Base-by-base conservation (phyloP, 2,797 vertebrate species). In the Enteromius anoplus region DNA sequence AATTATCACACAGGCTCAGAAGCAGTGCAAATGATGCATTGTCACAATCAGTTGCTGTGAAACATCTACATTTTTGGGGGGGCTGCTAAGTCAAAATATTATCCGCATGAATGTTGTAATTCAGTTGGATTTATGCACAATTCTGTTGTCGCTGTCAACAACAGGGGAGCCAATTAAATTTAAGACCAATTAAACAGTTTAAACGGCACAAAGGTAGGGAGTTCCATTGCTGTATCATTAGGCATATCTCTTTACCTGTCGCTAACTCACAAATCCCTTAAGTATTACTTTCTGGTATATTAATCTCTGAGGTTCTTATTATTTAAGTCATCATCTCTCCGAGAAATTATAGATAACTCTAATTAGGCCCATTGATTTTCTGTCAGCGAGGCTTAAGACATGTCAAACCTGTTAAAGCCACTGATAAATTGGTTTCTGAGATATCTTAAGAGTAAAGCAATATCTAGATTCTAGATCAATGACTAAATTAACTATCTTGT, bases 351-450 rank as follows among this genome's bases (percentile, higher is more conserved):
- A 86, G 89, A 92, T 92, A 90, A 91, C 90, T 62, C 70, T 83
- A 79, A 83, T 83, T 80, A 79, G 77, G 69, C 9, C 37, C 53
- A 83, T 92, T 86, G 92, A 94, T 93, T 93, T 91, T 82, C 89
- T 91, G 90, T 87, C 90, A 90, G 89, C 83, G 45, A 86, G 86
- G 89, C 76, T 86, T 88, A 87, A 45, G 32, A 26, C 60, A 42
- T 84, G 62, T 55, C 71, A 75, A 75, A 76, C n/a, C 34, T 73
- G 34, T 34, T 75, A 65, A 75, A 64, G 85, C 88, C 82, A 66
- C 78, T 92, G 91, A 93, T 92, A 86, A 93, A 93, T 93, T 90
- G 87, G 87, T 88, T 90, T 91, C 86, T 82, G 89, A 87, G 82
- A 90, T 91, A 90, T 91, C 85, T 32, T 87, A 84, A 83, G 83